Evolutionary conservation across 1,140 invertebrate genomes (phyloP).

Genomic region (Drosophila funebris): DNA sequence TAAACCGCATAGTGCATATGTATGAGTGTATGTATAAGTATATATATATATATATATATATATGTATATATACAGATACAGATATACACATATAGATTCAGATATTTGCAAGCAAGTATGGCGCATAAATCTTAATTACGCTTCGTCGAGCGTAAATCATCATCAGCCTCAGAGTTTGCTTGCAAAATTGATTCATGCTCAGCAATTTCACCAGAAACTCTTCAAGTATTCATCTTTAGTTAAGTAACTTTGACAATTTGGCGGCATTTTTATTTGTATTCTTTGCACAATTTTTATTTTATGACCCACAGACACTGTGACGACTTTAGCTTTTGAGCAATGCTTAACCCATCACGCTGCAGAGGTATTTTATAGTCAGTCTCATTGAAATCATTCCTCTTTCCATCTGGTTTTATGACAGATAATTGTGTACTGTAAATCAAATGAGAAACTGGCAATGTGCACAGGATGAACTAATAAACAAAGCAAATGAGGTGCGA

Average conservation of each 20-base stretch:
- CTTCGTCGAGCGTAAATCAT: slow-evolving; percentile 78
- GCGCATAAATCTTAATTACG: slow-evolving; percentile 80
- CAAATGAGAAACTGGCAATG: slow-evolving; percentile 23
- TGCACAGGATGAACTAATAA: slow-evolving; percentile 30
- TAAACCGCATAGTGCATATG: slow-evolving; percentile 29
- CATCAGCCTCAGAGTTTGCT: slow-evolving; percentile 55
- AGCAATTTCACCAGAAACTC: slow-evolving; percentile 41
- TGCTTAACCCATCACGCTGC: slow-evolving; percentile 22
- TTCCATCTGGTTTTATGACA: slow-evolving; percentile 38
- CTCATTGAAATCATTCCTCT: slow-evolving; percentile 17
- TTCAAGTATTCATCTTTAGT: slow-evolving; percentile 4
- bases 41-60: not conserved
- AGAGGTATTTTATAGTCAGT: slow-evolving; percentile 8
- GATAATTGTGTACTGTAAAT: slow-evolving; percentile 43
- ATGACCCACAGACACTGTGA: slow-evolving; percentile 55
- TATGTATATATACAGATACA: slow-evolving; percentile 1
- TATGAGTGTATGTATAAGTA: slow-evolving; percentile 10
- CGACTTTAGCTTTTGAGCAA: slow-evolving; percentile 24
- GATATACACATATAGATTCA: slow-evolving; percentile 14
- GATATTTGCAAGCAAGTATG: slow-evolving; percentile 54
- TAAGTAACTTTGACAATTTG: slow-evolving; percentile 62
- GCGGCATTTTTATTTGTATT: slow-evolving; percentile 34
- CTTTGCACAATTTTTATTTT: slow-evolving; percentile 38
- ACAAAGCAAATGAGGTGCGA: slow-evolving; percentile 32
- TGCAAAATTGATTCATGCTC: slow-evolving; percentile 64